Percentiles rank a stretch among this genome's conserved stretches.
Conservation (phyloP, 2,797 vertebrate species). For the Macropodus opercularis region DNA sequence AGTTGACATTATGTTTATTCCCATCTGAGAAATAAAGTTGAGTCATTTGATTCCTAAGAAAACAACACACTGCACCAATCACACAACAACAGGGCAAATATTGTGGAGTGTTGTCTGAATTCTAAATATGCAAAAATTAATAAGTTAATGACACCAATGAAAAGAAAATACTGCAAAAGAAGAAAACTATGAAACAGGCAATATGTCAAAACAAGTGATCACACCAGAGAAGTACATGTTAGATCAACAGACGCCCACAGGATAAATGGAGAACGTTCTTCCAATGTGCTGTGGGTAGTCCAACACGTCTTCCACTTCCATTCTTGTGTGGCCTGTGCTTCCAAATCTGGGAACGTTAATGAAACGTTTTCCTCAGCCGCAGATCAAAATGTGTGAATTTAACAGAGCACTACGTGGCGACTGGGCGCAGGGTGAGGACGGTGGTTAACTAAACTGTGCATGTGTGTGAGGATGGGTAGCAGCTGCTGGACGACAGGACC, state of each 20-base stretch:
- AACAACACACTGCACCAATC: neutral
- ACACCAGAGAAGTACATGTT: slow-evolving; percentile 27
- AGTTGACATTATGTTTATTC: slow-evolving; percentile 28
- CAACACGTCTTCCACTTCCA: slow-evolving; percentile 4
- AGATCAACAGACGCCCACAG: slow-evolving; percentile 53
- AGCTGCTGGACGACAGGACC: slow-evolving; percentile 6
- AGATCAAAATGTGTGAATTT: slow-evolving; percentile 1
- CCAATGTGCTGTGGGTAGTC: slow-evolving; percentile 19
- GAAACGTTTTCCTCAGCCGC: slow-evolving; percentile 8
- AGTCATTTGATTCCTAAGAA: slow-evolving; percentile 7
- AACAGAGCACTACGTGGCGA: neutral
- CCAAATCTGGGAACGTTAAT: slow-evolving; percentile 15
- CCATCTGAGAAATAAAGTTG: slow-evolving; percentile 15
- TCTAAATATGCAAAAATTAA: neutral
- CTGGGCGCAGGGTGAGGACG: neutral
- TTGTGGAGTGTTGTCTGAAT: slow-evolving; percentile 1
- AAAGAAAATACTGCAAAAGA: neutral
- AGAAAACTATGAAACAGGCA: neutral
- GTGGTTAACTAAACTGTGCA: slow-evolving; percentile 27
- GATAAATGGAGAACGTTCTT: slow-evolving; percentile 51
- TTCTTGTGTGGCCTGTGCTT: too few relatives aligned
- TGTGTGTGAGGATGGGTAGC: neutral
- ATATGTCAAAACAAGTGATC: neutral
- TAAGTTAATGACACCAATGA: neutral
- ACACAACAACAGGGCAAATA: neutral